Evolutionary conservation across 1,140 invertebrate species (phyloP).

Genomic region (Drosophila malerkotliana): DNA sequence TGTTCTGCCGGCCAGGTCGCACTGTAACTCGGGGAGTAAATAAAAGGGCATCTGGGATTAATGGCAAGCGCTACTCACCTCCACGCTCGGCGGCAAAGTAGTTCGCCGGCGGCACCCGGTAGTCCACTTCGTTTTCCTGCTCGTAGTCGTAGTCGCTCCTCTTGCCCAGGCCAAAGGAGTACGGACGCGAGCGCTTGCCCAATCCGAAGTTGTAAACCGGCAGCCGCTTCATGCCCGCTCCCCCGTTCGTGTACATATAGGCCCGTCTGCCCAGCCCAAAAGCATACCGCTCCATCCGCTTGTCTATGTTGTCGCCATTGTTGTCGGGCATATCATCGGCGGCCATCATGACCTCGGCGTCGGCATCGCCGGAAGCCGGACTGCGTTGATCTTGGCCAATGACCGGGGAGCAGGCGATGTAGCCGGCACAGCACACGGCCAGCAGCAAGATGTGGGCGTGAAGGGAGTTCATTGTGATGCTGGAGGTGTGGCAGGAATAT

Average conservation of each 20-base stretch:
- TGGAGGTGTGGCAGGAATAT: constrained; percentile 12
- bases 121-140: constrained; percentile 62
- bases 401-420: constrained; percentile 60
- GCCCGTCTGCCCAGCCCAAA: constrained; percentile 77
- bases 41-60: background rate
- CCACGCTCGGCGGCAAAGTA: constrained; percentile 42
- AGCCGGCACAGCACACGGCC: constrained; percentile 66
- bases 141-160: constrained; percentile 74
- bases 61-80: constrained; percentile 15
- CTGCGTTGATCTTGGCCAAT: constrained; percentile 52
- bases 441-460: constrained; percentile 61
- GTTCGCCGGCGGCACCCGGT: constrained; percentile 48
- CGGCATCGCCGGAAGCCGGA: constrained; percentile 35
- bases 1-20: constrained; percentile 46
- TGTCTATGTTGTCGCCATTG: constrained; percentile 65
- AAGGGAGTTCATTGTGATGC: constrained; percentile 63
- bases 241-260: constrained; percentile 79
- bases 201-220: constrained; percentile 83
- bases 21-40: constrained; percentile 26
- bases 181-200: constrained; percentile 79
- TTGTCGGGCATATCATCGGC: constrained; percentile 42
- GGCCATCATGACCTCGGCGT: constrained; percentile 36
- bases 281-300: constrained; percentile 73
- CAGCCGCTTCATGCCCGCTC: constrained; percentile 75
- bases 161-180: constrained; percentile 83